A percentile compares a stretch with the other conserved stretches of the same genome.
phyloP scores from a whole-genome alignment of 2,113 vertebrate species.

The Actenoides lindsayi region DNA sequence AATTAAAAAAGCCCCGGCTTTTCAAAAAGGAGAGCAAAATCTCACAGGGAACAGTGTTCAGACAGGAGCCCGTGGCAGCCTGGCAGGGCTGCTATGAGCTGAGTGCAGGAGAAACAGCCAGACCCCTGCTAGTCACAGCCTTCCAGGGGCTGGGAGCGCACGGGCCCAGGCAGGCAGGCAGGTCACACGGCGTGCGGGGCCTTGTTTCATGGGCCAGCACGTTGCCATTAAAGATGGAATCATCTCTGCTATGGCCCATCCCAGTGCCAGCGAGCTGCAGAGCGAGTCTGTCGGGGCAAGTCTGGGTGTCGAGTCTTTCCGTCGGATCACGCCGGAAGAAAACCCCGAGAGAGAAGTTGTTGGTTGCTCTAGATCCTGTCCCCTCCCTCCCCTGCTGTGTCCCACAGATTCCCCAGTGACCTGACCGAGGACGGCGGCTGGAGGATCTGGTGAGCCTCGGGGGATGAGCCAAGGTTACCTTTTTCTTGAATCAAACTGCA shows the following conservation, averaged over 20 bases:
- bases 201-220: background rate
- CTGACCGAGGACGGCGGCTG: constrained; percentile 73
- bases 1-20: background rate
- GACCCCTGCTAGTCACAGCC: background rate
- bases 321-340: fast-evolving
- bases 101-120: background rate
- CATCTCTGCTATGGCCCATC: background rate
- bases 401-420: constrained; percentile 70
- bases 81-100: background rate
- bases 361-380: background rate
- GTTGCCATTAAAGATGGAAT: fast-evolving
- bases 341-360: background rate
- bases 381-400: constrained; percentile 25
- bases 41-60: background rate
- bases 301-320: background rate
- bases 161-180: background rate
- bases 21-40: background rate
- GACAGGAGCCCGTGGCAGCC: background rate
- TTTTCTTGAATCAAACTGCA: constrained; percentile 73
- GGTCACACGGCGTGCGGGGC: fast-evolving
- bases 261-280: background rate
- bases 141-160: background rate
- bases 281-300: background rate
- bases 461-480: constrained; percentile 73
- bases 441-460: constrained; percentile 75